Conservation (phyloP, 2,113 vertebrate species). For the Menura novaehollandiae region DNA sequence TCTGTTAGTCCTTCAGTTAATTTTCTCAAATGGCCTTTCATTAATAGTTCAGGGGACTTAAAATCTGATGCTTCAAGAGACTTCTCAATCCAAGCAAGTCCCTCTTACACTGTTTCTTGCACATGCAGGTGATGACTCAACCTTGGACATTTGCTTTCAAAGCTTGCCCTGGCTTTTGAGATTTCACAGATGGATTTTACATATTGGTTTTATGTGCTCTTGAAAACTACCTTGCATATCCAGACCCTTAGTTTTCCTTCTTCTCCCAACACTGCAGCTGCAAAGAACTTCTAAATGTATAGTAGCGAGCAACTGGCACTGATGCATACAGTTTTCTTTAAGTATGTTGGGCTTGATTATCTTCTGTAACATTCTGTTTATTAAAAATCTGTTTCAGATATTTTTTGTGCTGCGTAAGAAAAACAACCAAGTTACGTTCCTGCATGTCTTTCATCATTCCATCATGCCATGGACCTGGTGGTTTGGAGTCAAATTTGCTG, state of each 20-base stretch:
- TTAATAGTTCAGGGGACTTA: background rate
- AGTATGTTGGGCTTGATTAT: background rate
- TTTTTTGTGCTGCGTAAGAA: constrained; percentile 98
- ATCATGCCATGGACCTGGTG: constrained; percentile 99
- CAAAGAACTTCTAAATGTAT: background rate
- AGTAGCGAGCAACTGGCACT: background rate
- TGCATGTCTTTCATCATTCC: constrained; percentile 96
- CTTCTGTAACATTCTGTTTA: constrained; percentile 26
- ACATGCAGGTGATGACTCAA: background rate
- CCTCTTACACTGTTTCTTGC: fast-evolving
- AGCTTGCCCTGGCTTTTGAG: background rate
- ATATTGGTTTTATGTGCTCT: background rate
- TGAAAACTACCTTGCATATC: background rate
- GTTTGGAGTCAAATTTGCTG: constrained; percentile 95
- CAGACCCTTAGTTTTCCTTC: background rate
- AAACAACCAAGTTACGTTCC: constrained; percentile 92
- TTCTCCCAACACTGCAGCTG: background rate
- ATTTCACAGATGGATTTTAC: background rate
- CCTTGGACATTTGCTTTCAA: background rate
- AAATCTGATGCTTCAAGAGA: background rate
- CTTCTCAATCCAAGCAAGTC: background rate
- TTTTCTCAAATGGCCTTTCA: background rate
- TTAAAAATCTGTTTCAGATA: constrained; percentile 80
- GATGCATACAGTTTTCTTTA: background rate
- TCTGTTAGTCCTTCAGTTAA: background rate